Conservation (phyloP, 1,140 invertebrate genomes). For the Ptiloglossa arizonensis region DNA sequence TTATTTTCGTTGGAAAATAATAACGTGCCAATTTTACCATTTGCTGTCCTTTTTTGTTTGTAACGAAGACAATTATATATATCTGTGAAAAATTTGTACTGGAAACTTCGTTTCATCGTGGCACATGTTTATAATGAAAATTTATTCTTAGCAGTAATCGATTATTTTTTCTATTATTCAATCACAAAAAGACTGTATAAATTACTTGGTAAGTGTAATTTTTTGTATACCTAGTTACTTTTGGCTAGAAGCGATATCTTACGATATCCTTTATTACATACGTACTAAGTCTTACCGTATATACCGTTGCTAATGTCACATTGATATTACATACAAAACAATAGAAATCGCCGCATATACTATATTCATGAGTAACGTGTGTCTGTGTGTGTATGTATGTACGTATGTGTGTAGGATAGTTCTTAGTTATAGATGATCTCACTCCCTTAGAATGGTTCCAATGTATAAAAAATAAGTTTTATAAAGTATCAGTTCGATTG, state of each 20-base stretch:
- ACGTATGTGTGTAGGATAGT: too few relatives aligned
- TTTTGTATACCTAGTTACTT: constrained; percentile 25
- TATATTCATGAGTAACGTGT: constrained; percentile 20
- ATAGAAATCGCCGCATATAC: constrained; percentile 13
- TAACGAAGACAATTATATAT: background rate
- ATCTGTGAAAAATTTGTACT: background rate
- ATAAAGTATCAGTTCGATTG: too few relatives aligned
- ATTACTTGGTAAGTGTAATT: constrained; percentile 19
- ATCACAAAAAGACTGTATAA: constrained; percentile 25
- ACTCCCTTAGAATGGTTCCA: too few relatives aligned
- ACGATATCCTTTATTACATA: constrained; percentile 19
- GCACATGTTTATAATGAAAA: constrained; percentile 18
- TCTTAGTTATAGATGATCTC: too few relatives aligned
- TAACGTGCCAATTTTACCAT: background rate
- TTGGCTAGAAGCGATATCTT: constrained; percentile 32
- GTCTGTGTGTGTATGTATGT: background rate
- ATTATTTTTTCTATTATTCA: background rate
- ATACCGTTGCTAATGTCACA: constrained; percentile 13
- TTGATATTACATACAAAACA: constrained; percentile 32
- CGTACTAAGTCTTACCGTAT: constrained; percentile 1
- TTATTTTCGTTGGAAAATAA: background rate
- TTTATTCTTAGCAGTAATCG: background rate
- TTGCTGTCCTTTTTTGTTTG: background rate
- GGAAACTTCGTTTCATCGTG: background rate
- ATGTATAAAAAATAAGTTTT: too few relatives aligned